A percentile compares a stretch with the other conserved stretches of the same genome.
phyloP scores from a whole-genome alignment of 1,140 invertebrate genomes.

The Drosophila nigromelanica region DNA sequence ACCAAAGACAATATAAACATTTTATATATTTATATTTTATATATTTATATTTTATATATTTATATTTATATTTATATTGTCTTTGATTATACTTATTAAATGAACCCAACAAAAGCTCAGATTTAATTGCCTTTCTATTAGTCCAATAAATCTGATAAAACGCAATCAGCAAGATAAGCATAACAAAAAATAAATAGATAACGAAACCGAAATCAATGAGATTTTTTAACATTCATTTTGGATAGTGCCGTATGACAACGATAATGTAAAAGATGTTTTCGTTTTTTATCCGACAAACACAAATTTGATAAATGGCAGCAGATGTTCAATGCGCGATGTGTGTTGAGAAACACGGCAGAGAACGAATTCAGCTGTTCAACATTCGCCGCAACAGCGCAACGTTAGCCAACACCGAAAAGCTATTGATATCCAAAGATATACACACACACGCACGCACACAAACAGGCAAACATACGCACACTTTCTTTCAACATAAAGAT shows the following conservation, averaged over 20 bases:
- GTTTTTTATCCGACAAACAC: too few species aligned
- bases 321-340: neutral
- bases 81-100: too few species aligned
- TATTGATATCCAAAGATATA: slow-evolving; percentile 32
- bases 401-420: slow-evolving; percentile 21
- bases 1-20: too few species aligned
- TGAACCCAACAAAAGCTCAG: too few species aligned
- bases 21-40: too few species aligned
- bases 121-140: too few species aligned
- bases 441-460: neutral
- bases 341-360: slow-evolving; percentile 15
- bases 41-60: too few species aligned
- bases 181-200: too few species aligned
- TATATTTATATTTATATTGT: too few species aligned
- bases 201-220: neutral
- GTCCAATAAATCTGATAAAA: too few species aligned
- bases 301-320: too few species aligned
- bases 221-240: neutral
- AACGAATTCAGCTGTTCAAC: slow-evolving; percentile 30
- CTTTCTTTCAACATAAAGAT: slow-evolving; percentile 43
- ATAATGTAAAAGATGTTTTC: neutral
- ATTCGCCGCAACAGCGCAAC: slow-evolving; percentile 13
- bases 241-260: neutral
- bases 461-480: slow-evolving; percentile 20
- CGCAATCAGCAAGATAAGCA: too few species aligned